Evolutionary conservation across 2,113 vertebrate species (phyloP).

Genomic region (Pseudopodoces humilis): DNA sequence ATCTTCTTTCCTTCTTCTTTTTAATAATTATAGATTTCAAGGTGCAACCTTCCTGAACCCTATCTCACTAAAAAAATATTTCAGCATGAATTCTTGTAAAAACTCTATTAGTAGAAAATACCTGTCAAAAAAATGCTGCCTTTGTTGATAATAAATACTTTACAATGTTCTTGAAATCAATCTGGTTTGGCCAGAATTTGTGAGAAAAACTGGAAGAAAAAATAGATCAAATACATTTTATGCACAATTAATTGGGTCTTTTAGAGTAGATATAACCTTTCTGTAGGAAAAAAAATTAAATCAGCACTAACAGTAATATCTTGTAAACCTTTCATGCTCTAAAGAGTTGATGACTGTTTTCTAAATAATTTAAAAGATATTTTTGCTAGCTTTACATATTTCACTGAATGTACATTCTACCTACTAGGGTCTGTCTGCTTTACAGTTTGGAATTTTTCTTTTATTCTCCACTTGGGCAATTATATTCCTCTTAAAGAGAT

Average conservation of each 20-base stretch:
- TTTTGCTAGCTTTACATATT: background rate
- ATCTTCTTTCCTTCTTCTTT: slow-evolving; percentile 23
- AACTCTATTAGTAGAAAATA: slow-evolving; percentile 29
- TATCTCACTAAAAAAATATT: slow-evolving; percentile 38
- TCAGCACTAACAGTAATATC: background rate
- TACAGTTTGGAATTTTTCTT: background rate
- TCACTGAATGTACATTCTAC: background rate
- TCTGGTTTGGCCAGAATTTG: background rate
- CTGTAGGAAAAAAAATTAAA: background rate
- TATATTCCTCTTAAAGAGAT: background rate
- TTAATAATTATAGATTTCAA: slow-evolving; percentile 59
- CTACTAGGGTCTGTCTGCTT: background rate
- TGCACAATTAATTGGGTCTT: background rate
- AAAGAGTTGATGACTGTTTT: background rate
- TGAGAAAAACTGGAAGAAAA: background rate
- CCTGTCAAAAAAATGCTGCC: background rate
- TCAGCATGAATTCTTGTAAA: slow-evolving; percentile 46
- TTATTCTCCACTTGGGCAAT: background rate
- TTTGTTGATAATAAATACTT: background rate
- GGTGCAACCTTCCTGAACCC: slow-evolving; percentile 45
- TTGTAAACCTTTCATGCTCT: background rate
- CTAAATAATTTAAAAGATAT: background rate
- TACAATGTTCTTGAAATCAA: background rate
- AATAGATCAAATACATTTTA: background rate
- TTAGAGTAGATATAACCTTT: background rate